Evolutionary conservation across 2,113 vertebrate genomes (phyloP).

Genomic region (Hyaena hyaena): DNA sequence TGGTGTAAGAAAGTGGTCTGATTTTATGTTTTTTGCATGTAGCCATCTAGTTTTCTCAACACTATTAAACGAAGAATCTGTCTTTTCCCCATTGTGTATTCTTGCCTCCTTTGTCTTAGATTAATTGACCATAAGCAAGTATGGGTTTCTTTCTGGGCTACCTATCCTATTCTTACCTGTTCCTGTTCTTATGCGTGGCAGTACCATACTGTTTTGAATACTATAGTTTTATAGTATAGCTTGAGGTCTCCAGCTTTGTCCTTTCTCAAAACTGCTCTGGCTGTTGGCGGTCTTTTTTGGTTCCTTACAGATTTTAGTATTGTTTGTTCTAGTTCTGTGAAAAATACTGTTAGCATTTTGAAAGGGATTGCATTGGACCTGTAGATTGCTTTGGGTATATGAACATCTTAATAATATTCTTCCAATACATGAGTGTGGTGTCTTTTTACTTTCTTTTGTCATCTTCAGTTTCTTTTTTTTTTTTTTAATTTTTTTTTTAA

Average conservation of each 20-base stretch:
- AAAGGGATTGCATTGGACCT: background rate
- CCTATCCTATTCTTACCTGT: background rate
- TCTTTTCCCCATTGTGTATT: background rate
- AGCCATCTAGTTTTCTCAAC: background rate
- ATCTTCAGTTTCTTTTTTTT: too few relatives aligned
- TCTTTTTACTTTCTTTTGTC: background rate
- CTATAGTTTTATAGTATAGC: background rate
- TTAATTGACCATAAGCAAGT: background rate
- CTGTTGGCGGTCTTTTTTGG: background rate
- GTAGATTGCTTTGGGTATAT: background rate
- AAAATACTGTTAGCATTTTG: background rate
- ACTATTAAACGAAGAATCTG: background rate
- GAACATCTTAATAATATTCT: background rate
- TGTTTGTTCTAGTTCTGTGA: background rate
- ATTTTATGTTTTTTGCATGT: background rate
- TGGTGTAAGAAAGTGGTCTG: background rate
- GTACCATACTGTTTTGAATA: background rate
- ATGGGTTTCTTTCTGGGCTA: background rate
- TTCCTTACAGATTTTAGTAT: background rate
- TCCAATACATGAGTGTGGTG: background rate
- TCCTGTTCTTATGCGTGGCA: background rate
- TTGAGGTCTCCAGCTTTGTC: background rate
- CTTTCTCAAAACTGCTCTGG: background rate
- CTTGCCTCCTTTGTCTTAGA: background rate
- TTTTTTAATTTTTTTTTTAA: too few relatives aligned